Base-by-base conservation (phyloP, 2,888 invertebrate species). In the Cataglyphis livida region DNA sequence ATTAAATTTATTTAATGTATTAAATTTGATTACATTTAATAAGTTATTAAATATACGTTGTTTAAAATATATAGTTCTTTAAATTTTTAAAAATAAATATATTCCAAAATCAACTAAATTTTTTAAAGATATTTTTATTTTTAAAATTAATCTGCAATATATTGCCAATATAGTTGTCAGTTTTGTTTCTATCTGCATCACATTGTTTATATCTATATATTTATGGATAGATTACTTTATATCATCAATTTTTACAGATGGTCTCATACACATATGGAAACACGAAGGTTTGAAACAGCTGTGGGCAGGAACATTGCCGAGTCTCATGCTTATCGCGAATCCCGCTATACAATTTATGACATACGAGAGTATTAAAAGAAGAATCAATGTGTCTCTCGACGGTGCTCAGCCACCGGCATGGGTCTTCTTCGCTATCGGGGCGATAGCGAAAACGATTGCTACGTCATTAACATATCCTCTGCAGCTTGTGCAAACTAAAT, bases 261-360 rank as follows among this genome's bases (percentile, higher is more conserved):
- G 98, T 7, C 95, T 98, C 3, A 83, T 95, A 48, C 96, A 97
- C 92, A 96, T 98, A 71, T 96, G 96, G 59, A 96, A 95, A 90
- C 96, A 96, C 35, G 98, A 98, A 95, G 98, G 98, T 15, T 87
- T 96, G 0, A 93, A 94, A 78, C 97, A 97, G 0, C 95, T 99
- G 44, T 98, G 98, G 98, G 97, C 97, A 41, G 98, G 98, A 15
- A 96, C 97, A 0, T 94, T 97, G 51, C 98, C 98, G 3, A 98
- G 98, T 1, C 94, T 99, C n/a, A 95, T 98, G 83, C 95, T 99
- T 54, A 98, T 98, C 28, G 96, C 97, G 12, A 99, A 99, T 95
- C 99, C 99, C 21, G 98, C 98, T 0, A 96, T 99, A 86, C 98
- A 98, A 94, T 98, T 98, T 93, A 98, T 98, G 96, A 96, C 98